Evolutionary conservation across 2,888 invertebrate genomes (phyloP).

Genomic region (Agrochola circellaris): DNA sequence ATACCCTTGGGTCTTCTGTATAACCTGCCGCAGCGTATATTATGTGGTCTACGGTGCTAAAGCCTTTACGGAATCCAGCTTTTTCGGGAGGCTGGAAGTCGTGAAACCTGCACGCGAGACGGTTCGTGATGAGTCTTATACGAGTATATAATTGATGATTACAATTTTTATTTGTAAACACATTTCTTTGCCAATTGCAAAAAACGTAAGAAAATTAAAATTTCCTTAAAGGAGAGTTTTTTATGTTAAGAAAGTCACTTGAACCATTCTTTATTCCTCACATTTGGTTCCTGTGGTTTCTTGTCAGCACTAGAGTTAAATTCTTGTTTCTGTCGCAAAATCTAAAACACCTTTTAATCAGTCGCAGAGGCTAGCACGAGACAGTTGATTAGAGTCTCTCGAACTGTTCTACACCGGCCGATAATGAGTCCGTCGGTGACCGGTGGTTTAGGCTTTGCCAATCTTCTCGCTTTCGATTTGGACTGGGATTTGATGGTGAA

Average conservation of each 20-base stretch:
- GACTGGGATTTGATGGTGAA: constrained; percentile 11
- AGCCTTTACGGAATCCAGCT: no score
- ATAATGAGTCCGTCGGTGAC: constrained; percentile 59
- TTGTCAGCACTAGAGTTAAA: neutral
- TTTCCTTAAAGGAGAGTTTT: no score
- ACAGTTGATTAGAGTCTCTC: constrained; percentile 66
- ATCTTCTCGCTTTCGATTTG: constrained; percentile 41
- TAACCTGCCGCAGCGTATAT: no score
- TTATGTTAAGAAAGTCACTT: neutral
- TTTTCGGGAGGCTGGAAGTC: no score
- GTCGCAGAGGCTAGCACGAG: constrained; percentile 41
- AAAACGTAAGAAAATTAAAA: no score
- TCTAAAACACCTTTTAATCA: constrained; percentile 63
- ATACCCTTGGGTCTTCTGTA: no score
- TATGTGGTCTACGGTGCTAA: no score
- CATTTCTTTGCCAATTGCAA: no score
- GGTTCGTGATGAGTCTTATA: no score
- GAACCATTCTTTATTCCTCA: neutral
- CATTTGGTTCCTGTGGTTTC: neutral
- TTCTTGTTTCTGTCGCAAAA: constrained; percentile 17
- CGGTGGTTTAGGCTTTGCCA: constrained; percentile 42
- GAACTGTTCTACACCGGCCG: constrained; percentile 38
- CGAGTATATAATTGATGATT: no score
- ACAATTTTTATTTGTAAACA: no score
- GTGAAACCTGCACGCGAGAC: no score